Conservation (phyloP, 2,797 vertebrate species). For the Ataeniobius toweri region DNA sequence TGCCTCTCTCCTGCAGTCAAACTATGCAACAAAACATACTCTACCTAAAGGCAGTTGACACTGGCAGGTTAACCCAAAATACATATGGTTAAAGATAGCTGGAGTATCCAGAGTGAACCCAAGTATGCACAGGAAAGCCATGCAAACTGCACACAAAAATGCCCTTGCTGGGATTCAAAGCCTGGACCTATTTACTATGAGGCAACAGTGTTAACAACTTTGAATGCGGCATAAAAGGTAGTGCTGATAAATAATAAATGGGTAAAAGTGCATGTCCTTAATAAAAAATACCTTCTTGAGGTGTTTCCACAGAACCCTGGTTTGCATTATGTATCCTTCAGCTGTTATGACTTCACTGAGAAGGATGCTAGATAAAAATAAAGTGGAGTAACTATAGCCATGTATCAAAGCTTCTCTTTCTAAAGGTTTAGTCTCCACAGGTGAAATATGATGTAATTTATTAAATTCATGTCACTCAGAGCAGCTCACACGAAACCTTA, state of each 20-base stretch:
- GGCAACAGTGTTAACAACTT: neutral
- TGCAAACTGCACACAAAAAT: neutral
- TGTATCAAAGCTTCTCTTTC: neutral
- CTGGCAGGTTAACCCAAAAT: neutral
- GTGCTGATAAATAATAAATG: neutral
- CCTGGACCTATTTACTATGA: neutral
- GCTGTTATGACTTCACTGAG: neutral
- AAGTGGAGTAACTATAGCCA: neutral
- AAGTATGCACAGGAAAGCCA: neutral
- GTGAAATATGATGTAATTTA: conserved; percentile 6
- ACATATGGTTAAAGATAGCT: neutral
- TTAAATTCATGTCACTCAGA: neutral
- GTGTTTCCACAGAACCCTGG: neutral
- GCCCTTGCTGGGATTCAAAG: neutral
- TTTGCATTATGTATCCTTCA: conserved; percentile 3
- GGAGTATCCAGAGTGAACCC: neutral
- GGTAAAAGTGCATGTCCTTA: neutral
- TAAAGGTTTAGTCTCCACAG: neutral
- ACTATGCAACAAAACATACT: neutral
- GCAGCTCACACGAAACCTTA: neutral
- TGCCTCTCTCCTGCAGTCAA: neutral
- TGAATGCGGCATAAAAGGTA: neutral
- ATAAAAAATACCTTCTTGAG: neutral
- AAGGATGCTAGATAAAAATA: neutral
- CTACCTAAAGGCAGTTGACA: neutral